Evolutionary conservation across 2,888 invertebrate species (phyloP).

Genomic region (Spodoptera picta): DNA sequence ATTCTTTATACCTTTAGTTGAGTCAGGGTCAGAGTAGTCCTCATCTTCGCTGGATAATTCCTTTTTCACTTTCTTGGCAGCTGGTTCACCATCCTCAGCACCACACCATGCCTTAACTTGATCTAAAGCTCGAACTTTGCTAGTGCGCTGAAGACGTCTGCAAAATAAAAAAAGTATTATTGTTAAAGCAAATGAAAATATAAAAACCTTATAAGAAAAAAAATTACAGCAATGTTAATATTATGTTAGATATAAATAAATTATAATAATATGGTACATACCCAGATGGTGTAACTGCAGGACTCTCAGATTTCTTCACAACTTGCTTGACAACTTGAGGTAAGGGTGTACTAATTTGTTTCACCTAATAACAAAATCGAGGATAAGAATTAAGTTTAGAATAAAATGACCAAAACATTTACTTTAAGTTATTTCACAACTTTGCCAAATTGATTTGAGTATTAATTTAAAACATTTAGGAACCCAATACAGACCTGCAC

Average conservation of each 20-base stretch:
- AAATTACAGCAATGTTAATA: too few species aligned
- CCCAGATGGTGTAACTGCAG: conserved; percentile 81
- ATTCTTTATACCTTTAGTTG: conserved; percentile 62
- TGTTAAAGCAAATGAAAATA: too few species aligned
- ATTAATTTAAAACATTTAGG: neutral
- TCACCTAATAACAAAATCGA: conserved; percentile 63
- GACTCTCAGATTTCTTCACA: conserved; percentile 77
- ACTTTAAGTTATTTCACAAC: neutral
- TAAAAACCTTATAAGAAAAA: too few species aligned
- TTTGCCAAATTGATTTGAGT: too few species aligned
- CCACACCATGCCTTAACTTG: conserved; percentile 96
- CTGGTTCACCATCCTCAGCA: conserved; percentile 83
- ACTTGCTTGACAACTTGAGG: conserved; percentile 80
- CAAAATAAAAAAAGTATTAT: neutral
- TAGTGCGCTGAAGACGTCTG: conserved; percentile 92
- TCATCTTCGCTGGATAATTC: conserved; percentile 87
- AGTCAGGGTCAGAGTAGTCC: conserved; percentile 84
- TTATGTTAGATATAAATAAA: neutral
- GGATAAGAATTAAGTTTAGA: neutral
- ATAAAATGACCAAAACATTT: too few species aligned
- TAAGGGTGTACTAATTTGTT: conserved; percentile 78
- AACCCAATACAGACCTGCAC: conserved; percentile 68
- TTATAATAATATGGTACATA: conserved; percentile 59
- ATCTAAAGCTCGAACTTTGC: conserved; percentile 94
- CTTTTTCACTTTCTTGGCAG: conserved; percentile 87